A percentile compares a stretch with the other conserved stretches of the same genome.
Conservation (phyloP, 2,113 vertebrate species). For the Silurus asotus region DNA sequence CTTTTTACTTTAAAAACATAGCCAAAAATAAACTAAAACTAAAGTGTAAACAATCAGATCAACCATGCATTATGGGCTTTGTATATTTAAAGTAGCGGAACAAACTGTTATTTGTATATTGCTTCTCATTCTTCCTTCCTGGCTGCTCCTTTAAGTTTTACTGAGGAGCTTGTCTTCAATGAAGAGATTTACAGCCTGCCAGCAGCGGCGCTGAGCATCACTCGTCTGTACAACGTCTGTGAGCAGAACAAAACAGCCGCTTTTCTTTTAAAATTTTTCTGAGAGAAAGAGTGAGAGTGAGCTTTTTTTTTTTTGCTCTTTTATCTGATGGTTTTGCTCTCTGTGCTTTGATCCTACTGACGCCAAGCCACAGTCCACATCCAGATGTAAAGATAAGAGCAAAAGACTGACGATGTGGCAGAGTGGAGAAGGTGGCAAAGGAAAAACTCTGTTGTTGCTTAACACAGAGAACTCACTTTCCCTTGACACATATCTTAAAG, state of each 20-base stretch:
- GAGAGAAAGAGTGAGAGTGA: conserved; percentile 48
- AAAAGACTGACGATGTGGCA: neutral
- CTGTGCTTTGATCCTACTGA: conserved; percentile 31
- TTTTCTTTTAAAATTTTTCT: conserved; percentile 61
- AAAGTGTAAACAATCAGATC: neutral
- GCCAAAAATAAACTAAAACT: neutral
- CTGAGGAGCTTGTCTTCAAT: conserved; percentile 5
- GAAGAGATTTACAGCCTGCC: conserved; percentile 47
- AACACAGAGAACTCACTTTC: neutral
- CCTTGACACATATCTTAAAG: neutral
- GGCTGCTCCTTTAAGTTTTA: neutral
- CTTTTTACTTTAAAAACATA: neutral
- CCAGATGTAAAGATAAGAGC: conserved; percentile 26
- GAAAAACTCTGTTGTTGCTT: conserved; percentile 17
- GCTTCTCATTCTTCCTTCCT: neutral
- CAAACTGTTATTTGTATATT: neutral
- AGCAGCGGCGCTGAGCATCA: conserved; percentile 29
- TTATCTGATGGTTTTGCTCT: conserved; percentile 30
- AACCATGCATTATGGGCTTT: neutral
- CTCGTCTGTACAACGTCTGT: conserved; percentile 15
- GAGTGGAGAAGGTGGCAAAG: neutral
- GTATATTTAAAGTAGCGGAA: neutral
- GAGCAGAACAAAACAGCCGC: conserved; percentile 16
- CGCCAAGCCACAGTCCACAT: neutral
- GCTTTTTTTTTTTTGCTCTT: conserved; percentile 29